phyloP scores from a whole-genome alignment of 2,113 vertebrate genomes.

The Emydura subglobosa region DNA sequence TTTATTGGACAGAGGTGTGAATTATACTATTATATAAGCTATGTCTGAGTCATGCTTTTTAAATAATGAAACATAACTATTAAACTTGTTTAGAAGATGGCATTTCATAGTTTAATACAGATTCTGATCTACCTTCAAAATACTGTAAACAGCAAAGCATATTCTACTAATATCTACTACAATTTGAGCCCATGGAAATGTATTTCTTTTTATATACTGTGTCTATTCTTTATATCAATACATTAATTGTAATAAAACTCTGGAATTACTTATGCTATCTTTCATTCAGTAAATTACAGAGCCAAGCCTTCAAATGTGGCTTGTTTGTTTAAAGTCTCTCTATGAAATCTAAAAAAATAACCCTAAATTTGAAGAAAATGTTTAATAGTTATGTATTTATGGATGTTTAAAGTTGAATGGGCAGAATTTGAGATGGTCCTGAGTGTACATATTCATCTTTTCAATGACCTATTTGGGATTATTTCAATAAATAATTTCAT shows the following conservation, averaged over 20 bases:
- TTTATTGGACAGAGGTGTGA: slow-evolving; percentile 50
- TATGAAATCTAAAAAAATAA: slow-evolving; percentile 18
- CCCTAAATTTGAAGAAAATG: not conserved
- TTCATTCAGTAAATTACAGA: not conserved
- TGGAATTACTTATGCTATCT: not conserved
- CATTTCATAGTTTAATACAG: not conserved
- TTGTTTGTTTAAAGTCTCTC: not conserved
- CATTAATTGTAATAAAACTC: slow-evolving; percentile 28
- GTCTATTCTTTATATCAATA: slow-evolving; percentile 37
- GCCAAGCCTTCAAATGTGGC: not conserved
- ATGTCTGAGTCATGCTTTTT: slow-evolving; percentile 56
- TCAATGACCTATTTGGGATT: not conserved
- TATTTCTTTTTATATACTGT: slow-evolving; percentile 18
- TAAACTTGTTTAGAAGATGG: slow-evolving; percentile 5
- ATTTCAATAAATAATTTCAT: not conserved
- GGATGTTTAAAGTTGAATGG: not conserved
- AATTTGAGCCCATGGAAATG: not conserved
- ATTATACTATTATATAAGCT: slow-evolving; percentile 47
- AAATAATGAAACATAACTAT: slow-evolving; percentile 40
- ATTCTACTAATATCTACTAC: slow-evolving; percentile 15
- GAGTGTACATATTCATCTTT: not conserved
- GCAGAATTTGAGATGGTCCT: not conserved
- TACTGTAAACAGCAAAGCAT: not conserved
- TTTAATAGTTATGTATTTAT: not conserved
- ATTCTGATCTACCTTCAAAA: not conserved